Conservation (phyloP, 1,140 invertebrate species). For the Tachypleus tridentatus region DNA sequence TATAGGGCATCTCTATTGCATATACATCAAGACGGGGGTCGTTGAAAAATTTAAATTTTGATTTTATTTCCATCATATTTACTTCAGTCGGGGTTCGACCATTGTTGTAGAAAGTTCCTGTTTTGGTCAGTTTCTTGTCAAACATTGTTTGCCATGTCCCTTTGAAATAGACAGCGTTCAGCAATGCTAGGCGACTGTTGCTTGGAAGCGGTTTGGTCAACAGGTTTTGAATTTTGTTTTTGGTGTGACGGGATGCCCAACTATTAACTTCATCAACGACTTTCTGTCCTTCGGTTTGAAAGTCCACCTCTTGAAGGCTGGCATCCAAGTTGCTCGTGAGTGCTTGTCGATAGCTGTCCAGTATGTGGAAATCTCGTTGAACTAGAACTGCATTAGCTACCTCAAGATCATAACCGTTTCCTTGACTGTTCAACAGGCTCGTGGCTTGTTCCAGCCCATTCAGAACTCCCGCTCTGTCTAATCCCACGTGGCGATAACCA, state of each 20-base stretch:
- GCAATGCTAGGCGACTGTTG: conserved; percentile 45
- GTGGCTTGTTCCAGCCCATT: no score
- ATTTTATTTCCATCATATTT: no score
- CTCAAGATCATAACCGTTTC: background rate
- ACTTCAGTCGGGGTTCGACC: background rate
- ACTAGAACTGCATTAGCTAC: conserved; percentile 5
- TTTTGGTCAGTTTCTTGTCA: conserved; percentile 41
- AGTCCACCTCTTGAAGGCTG: conserved; percentile 7
- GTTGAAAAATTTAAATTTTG: no score
- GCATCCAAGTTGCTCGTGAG: conserved; percentile 7
- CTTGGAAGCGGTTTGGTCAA: conserved; percentile 42
- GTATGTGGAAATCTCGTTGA: conserved; percentile 7
- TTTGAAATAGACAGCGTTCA: conserved; percentile 80
- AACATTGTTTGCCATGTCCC: conserved; percentile 63
- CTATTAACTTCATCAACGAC: conserved; percentile 45
- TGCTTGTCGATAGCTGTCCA: conserved; percentile 2
- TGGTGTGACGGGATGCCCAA: conserved; percentile 61
- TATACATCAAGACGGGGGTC: background rate
- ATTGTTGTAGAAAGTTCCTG: conserved; percentile 6
- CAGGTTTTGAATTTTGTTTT: conserved; percentile 55
- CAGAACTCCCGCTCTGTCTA: no score
- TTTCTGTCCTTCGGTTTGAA: background rate
- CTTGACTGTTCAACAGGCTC: background rate
- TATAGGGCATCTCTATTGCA: conserved; percentile 1
- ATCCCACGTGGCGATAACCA: no score